Conservation (phyloP, 2,113 vertebrate genomes). For the Sminthopsis crassicaudata region DNA sequence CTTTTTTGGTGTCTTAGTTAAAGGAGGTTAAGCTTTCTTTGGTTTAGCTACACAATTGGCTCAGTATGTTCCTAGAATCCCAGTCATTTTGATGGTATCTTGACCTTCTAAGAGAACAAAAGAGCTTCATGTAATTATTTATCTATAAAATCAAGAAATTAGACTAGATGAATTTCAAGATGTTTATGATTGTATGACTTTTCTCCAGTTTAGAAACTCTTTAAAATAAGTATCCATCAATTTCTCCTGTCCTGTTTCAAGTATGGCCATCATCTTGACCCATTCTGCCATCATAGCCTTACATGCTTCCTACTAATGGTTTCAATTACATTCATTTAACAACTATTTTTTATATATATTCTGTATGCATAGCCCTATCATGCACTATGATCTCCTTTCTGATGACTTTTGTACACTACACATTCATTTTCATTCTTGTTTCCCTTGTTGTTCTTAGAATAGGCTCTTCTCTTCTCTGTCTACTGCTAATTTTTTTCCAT, state of each 20-base stretch:
- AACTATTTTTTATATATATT: background rate
- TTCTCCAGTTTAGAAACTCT: background rate
- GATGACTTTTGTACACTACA: background rate
- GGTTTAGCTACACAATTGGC: conserved; percentile 57
- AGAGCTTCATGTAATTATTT: background rate
- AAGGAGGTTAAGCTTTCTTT: conserved; percentile 60
- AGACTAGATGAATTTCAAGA: too few relatives aligned
- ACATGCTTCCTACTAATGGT: background rate
- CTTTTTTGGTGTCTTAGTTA: conserved; percentile 23
- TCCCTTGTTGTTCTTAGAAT: background rate
- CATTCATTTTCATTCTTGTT: background rate
- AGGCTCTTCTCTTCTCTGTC: background rate
- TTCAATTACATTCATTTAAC: background rate
- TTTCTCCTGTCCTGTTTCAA: background rate
- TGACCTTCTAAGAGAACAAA: conserved; percentile 50
- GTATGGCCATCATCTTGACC: background rate
- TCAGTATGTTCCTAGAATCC: conserved; percentile 60
- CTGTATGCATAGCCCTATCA: too few relatives aligned
- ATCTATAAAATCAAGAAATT: too few relatives aligned
- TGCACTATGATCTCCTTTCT: background rate
- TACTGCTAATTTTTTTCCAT: background rate
- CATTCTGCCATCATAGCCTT: background rate
- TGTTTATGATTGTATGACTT: background rate
- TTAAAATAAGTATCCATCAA: background rate
- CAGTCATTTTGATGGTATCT: conserved; percentile 54